Conservation (phyloP, 2,888 invertebrate genomes). For the Pegoplata infirma region DNA sequence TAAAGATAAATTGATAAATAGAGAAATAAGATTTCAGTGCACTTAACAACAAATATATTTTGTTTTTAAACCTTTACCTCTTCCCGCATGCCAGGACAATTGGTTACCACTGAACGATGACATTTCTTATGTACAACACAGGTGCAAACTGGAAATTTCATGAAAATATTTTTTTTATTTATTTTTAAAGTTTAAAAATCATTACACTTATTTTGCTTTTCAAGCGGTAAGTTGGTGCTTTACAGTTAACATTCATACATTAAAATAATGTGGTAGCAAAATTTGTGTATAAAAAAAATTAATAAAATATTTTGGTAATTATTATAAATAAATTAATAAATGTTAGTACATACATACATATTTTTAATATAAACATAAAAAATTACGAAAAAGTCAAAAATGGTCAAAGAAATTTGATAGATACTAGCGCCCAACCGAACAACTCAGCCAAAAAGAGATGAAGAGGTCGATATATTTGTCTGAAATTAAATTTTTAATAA, state of each 20-base stretch:
- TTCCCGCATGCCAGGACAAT: slow-evolving; percentile 98
- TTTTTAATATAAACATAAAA: not conserved
- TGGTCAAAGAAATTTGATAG: no score
- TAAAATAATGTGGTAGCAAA: slow-evolving; percentile 19
- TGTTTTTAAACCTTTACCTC: slow-evolving; percentile 79
- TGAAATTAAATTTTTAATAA: no score
- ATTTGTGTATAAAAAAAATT: not conserved
- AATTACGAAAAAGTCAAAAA: no score
- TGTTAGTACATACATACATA: slow-evolving; percentile 14
- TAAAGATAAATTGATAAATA: slow-evolving; percentile 66
- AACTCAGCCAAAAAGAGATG: no score
- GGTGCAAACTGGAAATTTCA: slow-evolving; percentile 90
- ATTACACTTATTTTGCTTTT: slow-evolving; percentile 1
- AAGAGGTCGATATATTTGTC: no score
- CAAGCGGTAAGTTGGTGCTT: slow-evolving; percentile 16
- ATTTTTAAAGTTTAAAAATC: not conserved
- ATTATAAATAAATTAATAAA: not conserved
- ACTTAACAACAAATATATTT: not conserved
- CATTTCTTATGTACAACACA: slow-evolving; percentile 99
- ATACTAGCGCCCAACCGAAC: no score
- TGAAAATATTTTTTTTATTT: slow-evolving; percentile 52
- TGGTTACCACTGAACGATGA: slow-evolving; percentile 97
- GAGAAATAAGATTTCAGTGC: not conserved
- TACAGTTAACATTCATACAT: slow-evolving; percentile 1
- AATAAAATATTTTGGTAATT: not conserved